These are phyloP conservation scores for Malacosoma neustria DNA, from an alignment of 2,888 invertebrate genomes.

Conservation along the genomic window DNA sequence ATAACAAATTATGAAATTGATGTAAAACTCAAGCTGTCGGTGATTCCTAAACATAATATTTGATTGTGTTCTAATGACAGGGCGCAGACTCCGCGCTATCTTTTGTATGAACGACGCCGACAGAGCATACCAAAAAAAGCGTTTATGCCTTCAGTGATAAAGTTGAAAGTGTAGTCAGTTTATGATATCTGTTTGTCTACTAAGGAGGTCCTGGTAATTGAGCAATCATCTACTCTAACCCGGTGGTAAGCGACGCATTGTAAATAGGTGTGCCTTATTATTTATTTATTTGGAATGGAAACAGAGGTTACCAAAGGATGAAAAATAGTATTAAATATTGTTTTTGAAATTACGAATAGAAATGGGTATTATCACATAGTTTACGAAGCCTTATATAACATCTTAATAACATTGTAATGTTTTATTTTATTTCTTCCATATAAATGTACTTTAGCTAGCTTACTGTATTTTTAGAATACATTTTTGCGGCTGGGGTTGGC, in stretches of 20 bases:
- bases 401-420: too few relatives aligned
- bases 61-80: slow-evolving; percentile 72
- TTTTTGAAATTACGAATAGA: too few relatives aligned
- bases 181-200: slow-evolving; percentile 48
- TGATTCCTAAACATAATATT: slow-evolving; percentile 72
- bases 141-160: slow-evolving; percentile 45
- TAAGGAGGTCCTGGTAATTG: slow-evolving; percentile 74
- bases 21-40: slow-evolving; percentile 72
- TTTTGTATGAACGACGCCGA: slow-evolving; percentile 67
- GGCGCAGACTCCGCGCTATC: slow-evolving; percentile 62
- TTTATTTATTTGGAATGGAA: slow-evolving; percentile 48
- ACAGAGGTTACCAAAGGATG: too few relatives aligned
- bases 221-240: slow-evolving; percentile 72
- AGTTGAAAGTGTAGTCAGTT: slow-evolving; percentile 45
- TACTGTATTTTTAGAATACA: too few relatives aligned
- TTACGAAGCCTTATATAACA: too few relatives aligned
- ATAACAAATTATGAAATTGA: slow-evolving; percentile 72
- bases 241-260: slow-evolving; percentile 64
- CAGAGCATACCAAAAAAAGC: slow-evolving; percentile 44
- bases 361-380: too few relatives aligned
- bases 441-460: too few relatives aligned
- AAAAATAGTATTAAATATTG: too few relatives aligned
- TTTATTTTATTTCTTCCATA: too few relatives aligned
- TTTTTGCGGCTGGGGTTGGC: too few relatives aligned
- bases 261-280: slow-evolving; percentile 64